Conservation (phyloP, 2,888 invertebrate genomes). For the Agrochola lota region DNA sequence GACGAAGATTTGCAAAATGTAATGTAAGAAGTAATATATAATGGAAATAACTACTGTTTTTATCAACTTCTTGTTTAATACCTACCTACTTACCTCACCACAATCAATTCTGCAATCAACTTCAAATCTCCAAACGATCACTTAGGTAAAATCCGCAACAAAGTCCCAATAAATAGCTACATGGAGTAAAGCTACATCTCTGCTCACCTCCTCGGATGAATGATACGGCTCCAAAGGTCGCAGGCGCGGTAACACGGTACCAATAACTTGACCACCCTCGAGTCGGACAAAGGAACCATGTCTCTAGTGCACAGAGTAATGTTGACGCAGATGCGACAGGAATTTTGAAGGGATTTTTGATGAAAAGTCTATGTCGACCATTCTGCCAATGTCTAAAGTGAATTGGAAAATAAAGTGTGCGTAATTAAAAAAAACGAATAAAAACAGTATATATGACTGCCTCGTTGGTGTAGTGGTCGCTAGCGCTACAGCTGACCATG, state of each 20-base stretch:
- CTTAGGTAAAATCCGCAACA: neutral
- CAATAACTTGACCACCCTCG: conserved; percentile 73
- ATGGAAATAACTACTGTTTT: too few relatives aligned
- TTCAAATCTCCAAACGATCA: conserved; percentile 2
- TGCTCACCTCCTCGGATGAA: conserved; percentile 41
- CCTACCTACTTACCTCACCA: neutral
- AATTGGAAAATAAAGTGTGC: neutral
- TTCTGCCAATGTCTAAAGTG: neutral
- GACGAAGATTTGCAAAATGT: too few relatives aligned
- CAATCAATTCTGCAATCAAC: neutral
- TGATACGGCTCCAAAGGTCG: conserved; percentile 45
- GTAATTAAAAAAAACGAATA: too few relatives aligned
- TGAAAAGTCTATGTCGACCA: neutral
- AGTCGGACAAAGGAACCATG: conserved; percentile 64
- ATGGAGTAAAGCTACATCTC: conserved; percentile 26
- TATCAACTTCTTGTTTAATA: too few relatives aligned
- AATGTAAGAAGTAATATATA: too few relatives aligned
- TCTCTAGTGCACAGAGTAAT: conserved; percentile 39
- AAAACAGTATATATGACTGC: too few relatives aligned
- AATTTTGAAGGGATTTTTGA: neutral
- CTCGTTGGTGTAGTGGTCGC: too few relatives aligned
- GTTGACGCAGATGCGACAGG: conserved; percentile 25
- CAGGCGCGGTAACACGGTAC: conserved; percentile 49
- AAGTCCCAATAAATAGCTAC: conserved; percentile 10
- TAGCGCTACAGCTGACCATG: too few relatives aligned